Base-by-base conservation (phyloP, 1,140 invertebrate genomes). In the Zaprionus vittiger region DNA sequence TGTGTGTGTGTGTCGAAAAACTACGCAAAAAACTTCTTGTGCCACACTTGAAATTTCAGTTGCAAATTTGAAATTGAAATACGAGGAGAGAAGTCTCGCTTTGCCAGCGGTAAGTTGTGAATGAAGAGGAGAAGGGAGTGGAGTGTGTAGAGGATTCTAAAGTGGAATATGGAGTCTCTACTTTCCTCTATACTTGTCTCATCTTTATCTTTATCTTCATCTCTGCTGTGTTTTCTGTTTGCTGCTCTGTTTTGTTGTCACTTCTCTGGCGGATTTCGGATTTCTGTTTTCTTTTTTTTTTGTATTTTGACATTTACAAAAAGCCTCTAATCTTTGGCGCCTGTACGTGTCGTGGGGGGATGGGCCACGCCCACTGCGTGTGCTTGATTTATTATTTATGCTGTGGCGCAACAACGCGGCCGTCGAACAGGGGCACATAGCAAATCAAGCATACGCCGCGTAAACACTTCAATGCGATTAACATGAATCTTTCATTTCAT, bases 391-490 rank as follows among this genome's bases (percentile, higher is more conserved):
- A 56, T 56, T 56, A 56, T 44, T 62, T 47, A 68, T 70, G 24
- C 44, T 60, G 15, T 26, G 31, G n/a, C 20, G 37, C 37, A 57
- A 64, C 26, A 64, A 59, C 31, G 14, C n/a, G 28, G 28, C 28
- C 7, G 28, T 31, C 28, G 11, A 37, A 44, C 28, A 56, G 37
- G 34, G 2, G 34, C 26, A 64, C 15, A n/a, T 12, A 17, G 4
- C 17, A 61, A 62, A 74, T 74, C 72, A 69, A 74, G 66, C 54
- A 73, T 69, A 73, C 71, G 65, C 65, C 65, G 56, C 72, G 52
- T 69, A 69, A 73, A 68, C 65, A 73, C 65, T 69, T 59, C 49
- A 37, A 56, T 63, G 59, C 66, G 22, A 74, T 74, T 70, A 68
- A 56, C 65, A 73, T 70, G 60, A 70, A 75, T 74, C 66, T 60